A percentile compares a stretch with the other conserved stretches of the same genome.
These are phyloP conservation scores for Calonectris borealis DNA, from an alignment of 2,113 vertebrate genomes.

Conservation along the genomic window DNA sequence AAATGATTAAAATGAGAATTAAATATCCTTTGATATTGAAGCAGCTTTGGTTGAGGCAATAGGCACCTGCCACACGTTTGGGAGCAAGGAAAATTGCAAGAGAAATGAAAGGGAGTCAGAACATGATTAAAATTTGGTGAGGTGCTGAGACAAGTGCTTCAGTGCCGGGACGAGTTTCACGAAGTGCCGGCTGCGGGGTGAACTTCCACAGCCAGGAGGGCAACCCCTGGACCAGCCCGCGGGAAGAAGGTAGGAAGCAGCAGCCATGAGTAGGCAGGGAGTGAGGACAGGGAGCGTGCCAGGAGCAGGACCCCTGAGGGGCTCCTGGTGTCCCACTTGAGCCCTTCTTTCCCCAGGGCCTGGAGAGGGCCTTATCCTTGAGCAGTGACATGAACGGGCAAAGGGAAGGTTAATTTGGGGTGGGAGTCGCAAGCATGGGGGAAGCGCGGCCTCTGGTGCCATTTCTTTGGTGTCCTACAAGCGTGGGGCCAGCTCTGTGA, in stretches of 20 bases:
- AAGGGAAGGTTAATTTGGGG: background rate
- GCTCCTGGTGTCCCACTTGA: background rate
- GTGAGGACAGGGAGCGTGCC: background rate
- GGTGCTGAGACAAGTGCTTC: background rate
- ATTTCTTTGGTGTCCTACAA: background rate
- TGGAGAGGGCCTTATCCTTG: background rate
- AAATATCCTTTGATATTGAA: background rate
- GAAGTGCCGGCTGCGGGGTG: background rate
- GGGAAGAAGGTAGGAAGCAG: background rate
- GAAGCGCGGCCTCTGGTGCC: fast-evolving
- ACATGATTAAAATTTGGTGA: background rate
- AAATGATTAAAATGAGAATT: background rate
- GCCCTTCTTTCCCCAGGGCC: background rate
- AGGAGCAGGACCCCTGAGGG: background rate
- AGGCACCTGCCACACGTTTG: background rate
- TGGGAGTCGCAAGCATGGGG: background rate
- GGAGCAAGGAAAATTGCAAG: background rate
- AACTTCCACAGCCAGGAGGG: background rate
- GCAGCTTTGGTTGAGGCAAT: background rate
- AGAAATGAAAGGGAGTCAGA: background rate
- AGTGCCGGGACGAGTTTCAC: fast-evolving
- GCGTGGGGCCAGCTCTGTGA: background rate
- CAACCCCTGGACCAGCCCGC: background rate
- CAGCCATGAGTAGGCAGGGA: background rate
- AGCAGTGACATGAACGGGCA: background rate